phyloP scores from a whole-genome alignment of 1,140 invertebrate species.

The Lucilia cuprina region DNA sequence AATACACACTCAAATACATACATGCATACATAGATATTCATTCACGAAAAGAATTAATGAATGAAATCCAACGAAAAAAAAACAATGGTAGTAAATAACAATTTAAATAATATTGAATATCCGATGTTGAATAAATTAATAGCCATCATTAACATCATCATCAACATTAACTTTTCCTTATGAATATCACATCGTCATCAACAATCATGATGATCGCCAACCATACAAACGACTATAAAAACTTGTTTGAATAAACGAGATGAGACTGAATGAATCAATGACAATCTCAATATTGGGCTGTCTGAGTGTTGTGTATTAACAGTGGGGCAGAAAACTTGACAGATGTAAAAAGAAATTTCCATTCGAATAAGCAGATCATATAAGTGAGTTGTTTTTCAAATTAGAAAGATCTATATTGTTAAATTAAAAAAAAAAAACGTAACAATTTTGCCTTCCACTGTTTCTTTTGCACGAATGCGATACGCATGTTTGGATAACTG shows the following conservation, averaged over 20 bases:
- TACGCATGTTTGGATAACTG: background rate
- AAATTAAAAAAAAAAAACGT: too few species aligned
- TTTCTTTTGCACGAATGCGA: background rate
- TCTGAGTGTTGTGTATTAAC: too few species aligned
- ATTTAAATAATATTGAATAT: conserved; percentile 29
- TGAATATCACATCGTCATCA: background rate
- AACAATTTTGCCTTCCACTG: background rate
- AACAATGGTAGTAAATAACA: background rate
- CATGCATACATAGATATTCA: background rate
- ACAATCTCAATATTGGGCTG: background rate
- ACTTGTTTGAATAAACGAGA: background rate
- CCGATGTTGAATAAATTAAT: conserved; percentile 30
- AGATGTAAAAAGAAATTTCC: background rate
- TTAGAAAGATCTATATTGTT: too few species aligned
- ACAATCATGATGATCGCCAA: background rate
- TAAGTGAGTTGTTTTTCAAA: too few species aligned
- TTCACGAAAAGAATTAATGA: background rate
- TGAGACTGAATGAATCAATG: background rate
- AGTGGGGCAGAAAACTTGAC: background rate
- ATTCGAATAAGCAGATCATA: too few species aligned
- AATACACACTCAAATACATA: background rate
- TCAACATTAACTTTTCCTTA: background rate
- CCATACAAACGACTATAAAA: background rate
- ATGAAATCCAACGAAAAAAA: background rate
- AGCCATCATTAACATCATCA: conserved; percentile 31